Base-by-base conservation (phyloP, 2,797 vertebrate genomes). In the Oreortyx pictus region DNA sequence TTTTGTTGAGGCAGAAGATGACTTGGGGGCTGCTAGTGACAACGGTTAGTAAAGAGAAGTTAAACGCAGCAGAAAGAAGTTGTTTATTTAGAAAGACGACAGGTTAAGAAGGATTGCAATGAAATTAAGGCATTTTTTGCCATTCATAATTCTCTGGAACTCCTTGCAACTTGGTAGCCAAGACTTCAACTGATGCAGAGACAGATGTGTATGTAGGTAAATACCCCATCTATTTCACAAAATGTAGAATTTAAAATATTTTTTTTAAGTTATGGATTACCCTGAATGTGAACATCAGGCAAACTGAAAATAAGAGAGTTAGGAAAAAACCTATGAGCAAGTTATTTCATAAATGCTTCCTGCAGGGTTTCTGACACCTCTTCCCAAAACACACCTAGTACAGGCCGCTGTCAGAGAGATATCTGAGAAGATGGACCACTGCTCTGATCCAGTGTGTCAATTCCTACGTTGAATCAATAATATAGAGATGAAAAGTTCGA, bases 361-460 rank as follows among this genome's bases (percentile, higher is more conserved):
- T 80, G 11, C 24, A 49, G 35, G 20, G 15, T 39, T 91, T 89
- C 82, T 93, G 52, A 60, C 1, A 1, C n/a, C 44, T 78, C 20
- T 79, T 43, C 41, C 74, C 62, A 82, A 74, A 89, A 46, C 46
- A 41, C 23, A 41, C 46, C 52, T 68, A 11, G 71, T 65, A 29
- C n/a, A 50, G 67, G 57, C 56, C 80, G 23, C 44, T 84, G 89
- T 61, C 85, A 71, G 76, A 68, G 57, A 82, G 64, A 35, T 90
- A n/a, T 82, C 75, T 59, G 80, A 86, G 71, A 65, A 96, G 89
- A 86, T 77, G 71, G 93, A 82, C 93, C 93, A 84, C 61, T 71
- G 85, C 85, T 94, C 96, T 94, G 93, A 94, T 95, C 85, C 85
- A 93, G 91, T 67, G 89, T 92, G 91, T 95, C 95, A 95, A 96